Percentiles rank a stretch among this genome's conserved stretches.
Conservation (phyloP, 2,113 vertebrate genomes). For the Amazona guildingii region DNA sequence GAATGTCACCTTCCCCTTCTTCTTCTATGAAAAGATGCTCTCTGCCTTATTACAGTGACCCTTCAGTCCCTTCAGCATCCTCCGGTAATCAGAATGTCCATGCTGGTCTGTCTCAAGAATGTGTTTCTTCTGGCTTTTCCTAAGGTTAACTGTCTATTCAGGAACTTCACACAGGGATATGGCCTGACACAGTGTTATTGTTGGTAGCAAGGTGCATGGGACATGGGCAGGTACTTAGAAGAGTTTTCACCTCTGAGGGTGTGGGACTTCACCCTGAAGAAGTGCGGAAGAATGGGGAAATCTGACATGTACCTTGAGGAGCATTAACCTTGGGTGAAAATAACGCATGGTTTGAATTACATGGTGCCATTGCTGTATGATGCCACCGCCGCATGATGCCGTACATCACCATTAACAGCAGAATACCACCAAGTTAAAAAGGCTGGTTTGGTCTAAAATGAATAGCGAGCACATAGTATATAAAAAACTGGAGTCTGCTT, state of each 20-base stretch:
- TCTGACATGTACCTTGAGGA: background rate
- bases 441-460: background rate
- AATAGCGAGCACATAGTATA: fast-evolving
- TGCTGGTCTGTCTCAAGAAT: background rate
- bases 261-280: background rate
- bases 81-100: background rate
- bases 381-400: background rate
- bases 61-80: background rate
- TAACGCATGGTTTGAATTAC: background rate
- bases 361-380: background rate
- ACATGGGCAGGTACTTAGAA: background rate
- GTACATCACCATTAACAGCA: background rate
- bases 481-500: background rate
- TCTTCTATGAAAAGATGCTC: background rate
- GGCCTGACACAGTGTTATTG: too few species aligned
- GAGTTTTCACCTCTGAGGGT: fast-evolving
- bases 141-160: background rate
- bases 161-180: background rate
- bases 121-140: background rate
- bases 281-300: background rate
- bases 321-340: background rate
- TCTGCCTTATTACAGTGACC: background rate
- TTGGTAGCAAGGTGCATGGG: background rate
- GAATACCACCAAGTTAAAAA: background rate
- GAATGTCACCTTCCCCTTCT: background rate